Percentiles rank a stretch among this genome's conserved stretches.
Conservation (phyloP, 1,140 invertebrate species). For the Cotesia typhae region DNA sequence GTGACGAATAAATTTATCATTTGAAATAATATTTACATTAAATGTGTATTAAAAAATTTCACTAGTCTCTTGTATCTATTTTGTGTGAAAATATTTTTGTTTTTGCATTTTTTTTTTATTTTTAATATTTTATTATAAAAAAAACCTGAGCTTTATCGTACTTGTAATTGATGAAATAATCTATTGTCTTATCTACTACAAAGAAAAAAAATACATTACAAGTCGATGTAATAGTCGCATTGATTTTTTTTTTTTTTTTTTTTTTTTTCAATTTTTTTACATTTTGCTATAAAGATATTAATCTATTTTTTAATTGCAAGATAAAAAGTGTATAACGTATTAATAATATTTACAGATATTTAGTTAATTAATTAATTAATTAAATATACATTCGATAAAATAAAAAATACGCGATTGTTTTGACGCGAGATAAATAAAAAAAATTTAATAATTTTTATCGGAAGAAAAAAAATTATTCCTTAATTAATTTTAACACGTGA, state of each 20-base stretch:
- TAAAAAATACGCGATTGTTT: too few relatives aligned
- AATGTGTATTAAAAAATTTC: too few relatives aligned
- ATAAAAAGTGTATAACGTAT: not conserved
- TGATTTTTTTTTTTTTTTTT: constrained; percentile 8
- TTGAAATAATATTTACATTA: constrained; percentile 24
- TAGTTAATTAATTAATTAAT: too few relatives aligned
- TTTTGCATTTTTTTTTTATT: too few relatives aligned
- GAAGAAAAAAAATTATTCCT: too few relatives aligned
- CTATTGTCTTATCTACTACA: not conserved
- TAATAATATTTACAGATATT: constrained; percentile 17
- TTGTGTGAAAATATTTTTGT: too few relatives aligned
- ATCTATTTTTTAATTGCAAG: not conserved
- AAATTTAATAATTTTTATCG: too few relatives aligned
- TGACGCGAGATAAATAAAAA: too few relatives aligned
- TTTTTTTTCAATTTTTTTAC: constrained; percentile 12
- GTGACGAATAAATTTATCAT: not conserved
- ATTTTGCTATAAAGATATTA: too few relatives aligned
- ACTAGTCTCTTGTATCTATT: too few relatives aligned
- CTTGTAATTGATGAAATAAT: constrained; percentile 11
- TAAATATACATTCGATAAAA: too few relatives aligned
- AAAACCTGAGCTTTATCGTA: constrained; percentile 5
- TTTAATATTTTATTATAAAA: not conserved
- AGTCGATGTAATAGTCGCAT: constrained; percentile 8
- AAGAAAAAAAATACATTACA: constrained; percentile 20
- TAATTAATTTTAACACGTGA: too few relatives aligned